phyloP scores from a whole-genome alignment of 2,797 vertebrate genomes.

The Rhodeus uyekii region DNA sequence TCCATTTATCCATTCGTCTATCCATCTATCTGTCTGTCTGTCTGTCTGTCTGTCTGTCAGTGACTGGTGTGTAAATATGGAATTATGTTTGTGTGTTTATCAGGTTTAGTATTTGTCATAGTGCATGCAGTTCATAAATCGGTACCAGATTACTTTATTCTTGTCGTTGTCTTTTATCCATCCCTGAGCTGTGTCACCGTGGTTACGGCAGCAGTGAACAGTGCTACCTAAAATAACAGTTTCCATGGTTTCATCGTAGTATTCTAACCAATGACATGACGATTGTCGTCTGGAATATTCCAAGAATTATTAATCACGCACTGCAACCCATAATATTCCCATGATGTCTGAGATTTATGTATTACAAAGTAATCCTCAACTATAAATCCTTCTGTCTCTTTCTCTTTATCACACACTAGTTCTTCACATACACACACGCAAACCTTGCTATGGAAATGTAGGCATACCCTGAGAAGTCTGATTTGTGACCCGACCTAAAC shows the following conservation, averaged over 20 bases:
- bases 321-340: constrained; percentile 29
- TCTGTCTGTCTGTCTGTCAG: background rate
- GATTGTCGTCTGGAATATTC: background rate
- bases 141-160: constrained; percentile 31
- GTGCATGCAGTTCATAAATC: constrained; percentile 3
- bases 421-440: background rate
- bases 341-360: constrained; percentile 42
- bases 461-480: background rate
- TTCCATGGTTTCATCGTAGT: constrained; percentile 40
- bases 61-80: background rate
- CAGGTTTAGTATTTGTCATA: background rate
- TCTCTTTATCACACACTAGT: background rate
- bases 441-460: background rate
- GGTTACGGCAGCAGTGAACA: background rate
- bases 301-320: constrained; percentile 19
- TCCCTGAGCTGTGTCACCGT: background rate
- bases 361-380: constrained; percentile 44
- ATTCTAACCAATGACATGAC: constrained; percentile 19
- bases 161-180: background rate
- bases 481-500: background rate
- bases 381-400: constrained; percentile 11
- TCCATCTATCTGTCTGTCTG: background rate
- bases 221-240: constrained; percentile 11
- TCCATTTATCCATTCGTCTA: background rate
- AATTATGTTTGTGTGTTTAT: background rate